Percentiles rank a stretch among this genome's conserved stretches.
phyloP scores from a whole-genome alignment of 2,888 invertebrate genomes.

The Brachyptera risi region DNA sequence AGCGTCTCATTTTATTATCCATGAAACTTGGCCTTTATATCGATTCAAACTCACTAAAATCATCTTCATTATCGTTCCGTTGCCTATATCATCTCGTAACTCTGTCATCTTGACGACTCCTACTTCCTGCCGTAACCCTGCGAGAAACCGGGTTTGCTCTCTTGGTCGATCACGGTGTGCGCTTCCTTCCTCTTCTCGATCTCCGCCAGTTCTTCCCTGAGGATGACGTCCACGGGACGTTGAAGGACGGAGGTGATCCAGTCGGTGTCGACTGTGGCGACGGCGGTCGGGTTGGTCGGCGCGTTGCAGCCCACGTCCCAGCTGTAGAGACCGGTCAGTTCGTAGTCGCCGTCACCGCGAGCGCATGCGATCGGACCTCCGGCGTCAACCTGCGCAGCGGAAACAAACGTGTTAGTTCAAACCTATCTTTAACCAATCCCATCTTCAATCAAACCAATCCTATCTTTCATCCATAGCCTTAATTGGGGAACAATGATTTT shows the following conservation, averaged over 20 bases:
- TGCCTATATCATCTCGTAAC: no score
- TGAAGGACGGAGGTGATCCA: slow-evolving; percentile 46
- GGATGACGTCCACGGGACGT: slow-evolving; percentile 43
- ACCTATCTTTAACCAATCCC: no score
- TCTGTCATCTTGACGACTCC: no score
- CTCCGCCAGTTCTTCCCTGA: slow-evolving; percentile 24
- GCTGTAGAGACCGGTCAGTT: slow-evolving; percentile 69
- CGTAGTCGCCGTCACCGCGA: slow-evolving; percentile 61
- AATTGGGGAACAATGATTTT: no score
- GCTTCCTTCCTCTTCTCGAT: slow-evolving; percentile 16
- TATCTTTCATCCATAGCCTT: no score
- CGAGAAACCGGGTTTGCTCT: slow-evolving; percentile 31
- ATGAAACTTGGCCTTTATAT: no score
- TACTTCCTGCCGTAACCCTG: slow-evolving; percentile 32
- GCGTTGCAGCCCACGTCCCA: slow-evolving; percentile 66
- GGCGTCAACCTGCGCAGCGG: slow-evolving; percentile 57
- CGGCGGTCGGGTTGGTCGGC: slow-evolving; percentile 46
- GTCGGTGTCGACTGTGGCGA: slow-evolving; percentile 45
- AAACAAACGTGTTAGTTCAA: no score
- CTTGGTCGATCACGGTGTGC: slow-evolving; percentile 25
- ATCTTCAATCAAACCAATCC: no score
- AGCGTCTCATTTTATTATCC: no score
- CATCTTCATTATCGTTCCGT: no score
- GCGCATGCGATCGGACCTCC: slow-evolving; percentile 80
- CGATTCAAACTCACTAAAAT: no score